Evolutionary conservation across 2,888 invertebrate species (phyloP).

Genomic region (Chelonus formosanus): DNA sequence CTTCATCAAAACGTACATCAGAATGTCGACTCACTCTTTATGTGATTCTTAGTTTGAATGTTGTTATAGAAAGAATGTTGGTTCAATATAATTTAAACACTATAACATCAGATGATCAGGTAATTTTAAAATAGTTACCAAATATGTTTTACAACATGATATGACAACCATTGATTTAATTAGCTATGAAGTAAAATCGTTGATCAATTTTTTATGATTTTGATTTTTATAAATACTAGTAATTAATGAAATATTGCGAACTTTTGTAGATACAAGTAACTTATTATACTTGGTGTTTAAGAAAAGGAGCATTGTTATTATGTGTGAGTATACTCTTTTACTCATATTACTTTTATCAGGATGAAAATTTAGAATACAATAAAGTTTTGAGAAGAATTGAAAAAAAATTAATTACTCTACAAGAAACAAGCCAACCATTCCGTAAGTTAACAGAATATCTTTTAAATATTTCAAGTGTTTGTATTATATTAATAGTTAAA

Average conservation of each 20-base stretch:
- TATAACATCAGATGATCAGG: conserved; percentile 47
- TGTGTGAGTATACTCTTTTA: conserved; percentile 52
- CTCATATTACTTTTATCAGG: conserved; percentile 52
- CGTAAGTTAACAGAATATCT: conserved; percentile 16
- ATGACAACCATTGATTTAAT: too few species aligned
- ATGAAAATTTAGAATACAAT: conserved; percentile 51
- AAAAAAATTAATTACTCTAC: conserved; percentile 47
- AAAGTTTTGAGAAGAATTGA: conserved; percentile 55
- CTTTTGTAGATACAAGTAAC: conserved; percentile 44
- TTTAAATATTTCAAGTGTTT: background rate
- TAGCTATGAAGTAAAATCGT: background rate
- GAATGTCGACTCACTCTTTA: conserved; percentile 69
- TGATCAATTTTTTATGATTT: background rate
- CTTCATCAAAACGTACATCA: conserved; percentile 68
- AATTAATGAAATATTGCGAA: too few species aligned
- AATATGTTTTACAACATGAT: too few species aligned
- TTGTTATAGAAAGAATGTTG: conserved; percentile 66
- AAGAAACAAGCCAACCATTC: conserved; percentile 38
- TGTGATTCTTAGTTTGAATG: conserved; percentile 66
- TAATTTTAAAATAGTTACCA: conserved; percentile 31
- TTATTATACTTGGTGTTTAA: conserved; percentile 51
- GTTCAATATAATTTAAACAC: conserved; percentile 53
- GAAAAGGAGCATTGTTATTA: conserved; percentile 50
- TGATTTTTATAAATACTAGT: conserved; percentile 2
- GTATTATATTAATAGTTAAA: background rate